Base-by-base conservation (phyloP, 2,113 vertebrate species). In the Shinisaurus crocodilurus region DNA sequence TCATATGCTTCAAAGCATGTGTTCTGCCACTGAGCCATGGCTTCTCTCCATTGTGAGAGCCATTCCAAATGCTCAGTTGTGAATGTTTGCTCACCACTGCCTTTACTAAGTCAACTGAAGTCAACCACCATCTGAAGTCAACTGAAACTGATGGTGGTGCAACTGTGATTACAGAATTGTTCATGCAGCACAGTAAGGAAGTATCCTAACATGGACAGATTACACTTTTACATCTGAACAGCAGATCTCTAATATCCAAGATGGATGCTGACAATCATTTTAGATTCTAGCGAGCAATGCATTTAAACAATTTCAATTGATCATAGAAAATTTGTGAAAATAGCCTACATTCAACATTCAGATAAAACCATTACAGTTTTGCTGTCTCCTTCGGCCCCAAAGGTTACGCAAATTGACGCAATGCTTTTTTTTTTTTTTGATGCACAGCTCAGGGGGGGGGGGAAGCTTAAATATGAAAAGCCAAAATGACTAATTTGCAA, bases 401-500 rank as follows among this genome's bases (percentile, higher is more conserved):
- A 92, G 86, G 70, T 91, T 92, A 90, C 2, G 8, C 72, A 79
- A n/a, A n/a, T n/a, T n/a, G n/a, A n/a, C n/a, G n/a, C n/a, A n/a
- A n/a, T n/a, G 32, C 77, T 37, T 15, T 93, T 4, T 29, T 34
- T 54, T 45, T 70, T 82, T 48, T 86, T 82, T 40, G 8, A 25
- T 50, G 18, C 63, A 57, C 50, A 76, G 15, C 50, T 57, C 65
- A 82, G 15, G 70, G 91, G 9, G 70, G 91, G 90, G 91, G 37
- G 40, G 25, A 72, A 76, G 63, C 1, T 80, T 84, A 86, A n/a
- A 81, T 48, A 18, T 60, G 81, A 91, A 77, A 93, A 85, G 7
- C 25, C 87, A 34, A 94, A 95, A 93, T 77, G 27, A 84, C 2
- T 92, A 93, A 94, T 85, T 93, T 92, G 34, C 82, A 94, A 67